Evolutionary conservation across 1,140 invertebrate genomes (phyloP).

Genomic region (Aporrectodea caliginosa): DNA sequence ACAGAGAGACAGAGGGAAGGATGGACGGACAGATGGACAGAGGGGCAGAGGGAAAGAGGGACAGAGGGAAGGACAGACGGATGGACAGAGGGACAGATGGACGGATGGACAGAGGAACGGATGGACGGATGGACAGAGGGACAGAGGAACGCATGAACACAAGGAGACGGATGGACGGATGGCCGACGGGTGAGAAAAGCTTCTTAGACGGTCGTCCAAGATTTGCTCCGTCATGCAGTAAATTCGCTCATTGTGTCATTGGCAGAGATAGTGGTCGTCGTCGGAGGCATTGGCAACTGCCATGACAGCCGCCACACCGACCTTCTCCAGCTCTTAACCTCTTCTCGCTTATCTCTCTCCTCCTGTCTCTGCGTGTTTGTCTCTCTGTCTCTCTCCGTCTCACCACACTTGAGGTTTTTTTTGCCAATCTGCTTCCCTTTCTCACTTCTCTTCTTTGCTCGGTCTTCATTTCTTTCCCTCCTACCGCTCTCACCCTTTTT

Average conservation of each 20-base stretch:
- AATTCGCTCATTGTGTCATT: not conserved
- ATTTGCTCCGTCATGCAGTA: not conserved
- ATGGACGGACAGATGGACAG: not conserved
- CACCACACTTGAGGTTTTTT: too few relatives aligned
- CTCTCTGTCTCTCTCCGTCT: not conserved
- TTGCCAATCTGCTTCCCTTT: not conserved
- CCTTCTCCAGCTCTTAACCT: too few relatives aligned
- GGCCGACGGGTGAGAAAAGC: not conserved
- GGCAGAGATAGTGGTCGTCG: not conserved
- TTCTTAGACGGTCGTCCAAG: not conserved
- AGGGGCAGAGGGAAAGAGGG: too few relatives aligned
- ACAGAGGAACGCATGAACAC: not conserved
- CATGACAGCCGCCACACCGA: too few relatives aligned
- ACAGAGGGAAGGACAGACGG: not conserved
- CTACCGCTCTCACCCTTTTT: too few relatives aligned
- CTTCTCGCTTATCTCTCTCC: not conserved
- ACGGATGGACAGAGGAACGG: not conserved
- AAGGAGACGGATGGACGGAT: not conserved
- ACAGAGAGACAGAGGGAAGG: not conserved
- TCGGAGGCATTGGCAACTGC: too few relatives aligned
- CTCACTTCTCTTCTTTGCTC: not conserved
- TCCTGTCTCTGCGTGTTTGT: not conserved
- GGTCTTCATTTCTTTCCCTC: not conserved
- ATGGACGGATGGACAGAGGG: not conserved
- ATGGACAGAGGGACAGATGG: not conserved